A percentile compares a stretch with the other conserved stretches of the same genome.
These are phyloP conservation scores for Bungarus multicinctus DNA, from an alignment of 2,113 vertebrate genomes.

Conservation along the genomic window DNA sequence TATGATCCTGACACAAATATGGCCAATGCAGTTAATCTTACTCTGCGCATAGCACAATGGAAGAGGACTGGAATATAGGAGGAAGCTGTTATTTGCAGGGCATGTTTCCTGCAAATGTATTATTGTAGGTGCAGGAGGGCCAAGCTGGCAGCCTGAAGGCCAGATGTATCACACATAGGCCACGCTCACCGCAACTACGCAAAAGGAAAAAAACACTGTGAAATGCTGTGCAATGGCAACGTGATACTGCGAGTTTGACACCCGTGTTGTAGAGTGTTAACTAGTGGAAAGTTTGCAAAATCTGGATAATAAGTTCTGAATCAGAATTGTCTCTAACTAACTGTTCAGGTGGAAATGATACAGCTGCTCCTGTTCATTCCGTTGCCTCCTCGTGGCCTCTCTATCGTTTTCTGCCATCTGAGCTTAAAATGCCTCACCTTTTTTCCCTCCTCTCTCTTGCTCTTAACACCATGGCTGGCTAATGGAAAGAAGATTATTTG, in stretches of 20 bases:
- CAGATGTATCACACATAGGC: too few species aligned
- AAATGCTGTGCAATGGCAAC: too few species aligned
- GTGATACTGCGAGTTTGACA: too few species aligned
- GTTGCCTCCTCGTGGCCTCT: not conserved
- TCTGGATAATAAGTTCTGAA: conserved; percentile 22
- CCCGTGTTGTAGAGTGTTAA: conserved; percentile 4
- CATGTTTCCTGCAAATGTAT: conserved; percentile 31
- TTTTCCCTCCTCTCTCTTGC: not conserved
- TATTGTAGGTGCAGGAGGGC: accelerated
- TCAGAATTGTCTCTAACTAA: not conserved
- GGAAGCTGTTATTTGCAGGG: not conserved
- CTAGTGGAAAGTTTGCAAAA: conserved; percentile 33
- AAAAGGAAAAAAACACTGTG: too few species aligned
- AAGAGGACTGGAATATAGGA: not conserved
- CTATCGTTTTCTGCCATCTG: too few species aligned
- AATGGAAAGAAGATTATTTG: not conserved
- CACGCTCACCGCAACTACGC: too few species aligned
- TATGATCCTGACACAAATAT: conserved; percentile 60
- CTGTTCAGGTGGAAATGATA: not conserved
- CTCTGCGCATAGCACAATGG: conserved; percentile 49
- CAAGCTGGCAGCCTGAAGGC: too few species aligned
- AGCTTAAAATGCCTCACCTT: not conserved
- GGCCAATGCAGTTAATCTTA: conserved; percentile 60
- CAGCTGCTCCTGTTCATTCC: not conserved
- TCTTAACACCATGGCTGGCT: not conserved